phyloP scores from a whole-genome alignment of 2,888 invertebrate genomes.

The Heteropelma amictum region DNA sequence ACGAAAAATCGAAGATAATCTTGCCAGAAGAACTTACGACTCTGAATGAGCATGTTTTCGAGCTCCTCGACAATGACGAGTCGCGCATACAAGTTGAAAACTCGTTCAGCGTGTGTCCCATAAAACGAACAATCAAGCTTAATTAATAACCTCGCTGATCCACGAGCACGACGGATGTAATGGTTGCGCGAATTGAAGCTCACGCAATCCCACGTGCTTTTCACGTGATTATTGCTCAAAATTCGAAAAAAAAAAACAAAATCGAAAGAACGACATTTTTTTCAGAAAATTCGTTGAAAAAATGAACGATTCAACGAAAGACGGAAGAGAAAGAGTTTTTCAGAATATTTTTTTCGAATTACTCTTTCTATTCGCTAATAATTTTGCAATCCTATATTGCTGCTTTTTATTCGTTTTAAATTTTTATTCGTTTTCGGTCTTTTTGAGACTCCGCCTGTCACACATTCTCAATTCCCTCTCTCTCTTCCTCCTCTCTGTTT shows the following conservation, averaged over 20 bases:
- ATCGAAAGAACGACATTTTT: neutral
- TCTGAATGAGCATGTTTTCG: constrained; percentile 5
- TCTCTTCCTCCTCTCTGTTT: neutral
- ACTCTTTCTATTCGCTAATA: too few relatives aligned
- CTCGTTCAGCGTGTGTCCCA: constrained; percentile 64
- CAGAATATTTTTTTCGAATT: too few relatives aligned
- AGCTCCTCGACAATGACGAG: constrained; percentile 32
- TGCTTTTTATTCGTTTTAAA: too few relatives aligned
- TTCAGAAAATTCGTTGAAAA: too few relatives aligned
- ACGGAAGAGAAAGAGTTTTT: too few relatives aligned
- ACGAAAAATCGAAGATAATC: too few relatives aligned
- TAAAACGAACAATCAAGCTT: constrained; percentile 73
- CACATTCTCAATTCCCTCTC: neutral
- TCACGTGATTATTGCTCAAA: too few relatives aligned
- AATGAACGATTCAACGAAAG: too few relatives aligned
- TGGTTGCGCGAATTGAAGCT: constrained; percentile 8
- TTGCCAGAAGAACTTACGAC: neutral
- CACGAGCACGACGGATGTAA: constrained; percentile 52
- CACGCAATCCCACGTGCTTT: constrained; percentile 17
- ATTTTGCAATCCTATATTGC: too few relatives aligned
- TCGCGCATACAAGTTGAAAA: constrained; percentile 67
- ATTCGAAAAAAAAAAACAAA: too few relatives aligned
- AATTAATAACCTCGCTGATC: constrained; percentile 74
- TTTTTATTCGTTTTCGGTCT: too few relatives aligned
- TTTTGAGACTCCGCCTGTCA: neutral